Evolutionary conservation across 2,888 invertebrate species (phyloP).

Genomic region (Malachius bipustulatus): DNA sequence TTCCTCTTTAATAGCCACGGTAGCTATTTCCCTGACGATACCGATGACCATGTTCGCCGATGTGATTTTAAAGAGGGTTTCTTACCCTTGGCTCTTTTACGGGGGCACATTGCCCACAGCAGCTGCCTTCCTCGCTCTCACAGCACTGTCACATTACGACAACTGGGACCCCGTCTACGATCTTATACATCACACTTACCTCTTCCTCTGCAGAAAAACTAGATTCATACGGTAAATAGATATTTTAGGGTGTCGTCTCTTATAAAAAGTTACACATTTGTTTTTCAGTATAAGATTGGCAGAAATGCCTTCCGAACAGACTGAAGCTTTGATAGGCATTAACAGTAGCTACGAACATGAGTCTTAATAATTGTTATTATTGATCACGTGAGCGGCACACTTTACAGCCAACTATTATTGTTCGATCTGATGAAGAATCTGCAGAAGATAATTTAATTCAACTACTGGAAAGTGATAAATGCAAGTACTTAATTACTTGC

Average conservation of each 20-base stretch:
- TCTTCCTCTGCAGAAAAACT: constrained; percentile 38
- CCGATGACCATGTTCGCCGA: constrained; percentile 85
- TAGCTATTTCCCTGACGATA: constrained; percentile 74
- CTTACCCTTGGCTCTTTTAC: constrained; percentile 60
- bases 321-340: constrained; percentile 54
- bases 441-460: no score
- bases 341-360: constrained; percentile 46
- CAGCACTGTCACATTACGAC: constrained; percentile 61
- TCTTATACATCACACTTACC: constrained; percentile 40
- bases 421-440: no score
- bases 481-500: no score
- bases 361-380: no score
- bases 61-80: constrained; percentile 55
- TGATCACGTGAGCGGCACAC: no score
- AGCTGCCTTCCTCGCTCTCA: constrained; percentile 58
- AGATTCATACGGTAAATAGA: constrained; percentile 38
- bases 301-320: constrained; percentile 55
- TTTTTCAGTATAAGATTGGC: constrained; percentile 40
- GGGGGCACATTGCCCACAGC: constrained; percentile 68
- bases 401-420: no score
- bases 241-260: constrained; percentile 8
- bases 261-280: background rate
- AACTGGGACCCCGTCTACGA: constrained; percentile 69
- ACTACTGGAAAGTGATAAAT: no score
- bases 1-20: constrained; percentile 77